Evolutionary conservation across 2,888 invertebrate genomes (phyloP), one percentile per base, ranked within the genome.

Genomic region (Reticulitermes lucifugus): DNA sequence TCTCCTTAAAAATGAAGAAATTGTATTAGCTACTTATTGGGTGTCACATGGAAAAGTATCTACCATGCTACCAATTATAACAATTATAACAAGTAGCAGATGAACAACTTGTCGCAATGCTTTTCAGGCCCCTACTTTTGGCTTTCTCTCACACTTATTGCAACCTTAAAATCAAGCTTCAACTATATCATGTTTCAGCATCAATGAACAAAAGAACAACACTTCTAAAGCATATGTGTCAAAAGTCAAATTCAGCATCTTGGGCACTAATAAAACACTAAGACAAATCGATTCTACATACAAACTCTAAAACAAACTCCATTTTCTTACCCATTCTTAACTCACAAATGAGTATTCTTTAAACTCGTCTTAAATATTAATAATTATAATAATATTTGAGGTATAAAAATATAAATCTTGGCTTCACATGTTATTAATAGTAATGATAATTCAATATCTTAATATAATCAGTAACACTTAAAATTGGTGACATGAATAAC

Each of bases 1-100:
- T 60, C n/a, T 46, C 46, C 21, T 59, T 81, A 51, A 22, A 65
- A 7, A 65, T 43, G 43, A 81, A 60, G 65, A 81, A 81, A 46
- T 43, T 9, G 55, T 81, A 43, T 65, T 65, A 81, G 70, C 70
- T 43, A 43, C 70, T 65, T 65, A n/a, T 81, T 81, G 65, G 81
- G 70, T 81, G 41, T 65, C 35, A 35, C 35, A 55, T 70, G 80
- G 81, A 70, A 81, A 81, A 81, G 65, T 81, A 81, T 81, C 70
- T 81, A 70, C 81, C 43, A 25, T 59, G 59, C 59, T 79, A 59
- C 59, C 25, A 79, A 70, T 65, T 46, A 70, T 7, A 46, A 46
- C 46, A 46, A 46, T 65, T 46, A 70, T 7, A 46, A 46, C 46
- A 46, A 46, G 12, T 65, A 65, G 5, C 43, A 60, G 77, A 2